phyloP scores from a whole-genome alignment of 2,113 vertebrate genomes.

The Delphinus delphis region DNA sequence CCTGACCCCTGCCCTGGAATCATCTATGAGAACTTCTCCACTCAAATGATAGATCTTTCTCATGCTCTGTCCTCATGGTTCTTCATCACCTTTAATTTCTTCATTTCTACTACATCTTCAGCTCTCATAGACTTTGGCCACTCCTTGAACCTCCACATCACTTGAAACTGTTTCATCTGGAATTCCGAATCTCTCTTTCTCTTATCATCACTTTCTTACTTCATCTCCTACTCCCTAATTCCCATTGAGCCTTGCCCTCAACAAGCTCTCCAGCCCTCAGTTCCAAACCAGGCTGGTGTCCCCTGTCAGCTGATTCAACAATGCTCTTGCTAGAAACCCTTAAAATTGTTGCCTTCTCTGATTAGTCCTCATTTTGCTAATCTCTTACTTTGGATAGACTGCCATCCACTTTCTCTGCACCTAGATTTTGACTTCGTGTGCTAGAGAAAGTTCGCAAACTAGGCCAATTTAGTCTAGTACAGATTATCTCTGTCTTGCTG shows the following conservation, averaged over 20 bases:
- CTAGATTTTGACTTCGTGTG: neutral
- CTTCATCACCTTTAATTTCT: neutral
- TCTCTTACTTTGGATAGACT: neutral
- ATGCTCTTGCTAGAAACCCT: neutral
- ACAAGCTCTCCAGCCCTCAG: neutral
- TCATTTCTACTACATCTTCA: neutral
- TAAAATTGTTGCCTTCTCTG: neutral
- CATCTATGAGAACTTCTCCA: neutral
- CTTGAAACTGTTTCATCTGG: neutral
- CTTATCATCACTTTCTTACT: neutral
- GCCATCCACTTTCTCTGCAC: neutral
- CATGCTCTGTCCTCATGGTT: neutral
- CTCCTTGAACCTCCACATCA: neutral
- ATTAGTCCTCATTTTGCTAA: neutral
- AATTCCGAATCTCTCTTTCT: neutral
- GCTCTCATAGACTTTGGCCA: neutral
- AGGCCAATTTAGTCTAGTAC: neutral
- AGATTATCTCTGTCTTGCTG: neutral
- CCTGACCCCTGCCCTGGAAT: neutral
- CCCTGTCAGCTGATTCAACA: neutral
- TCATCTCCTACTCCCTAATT: neutral
- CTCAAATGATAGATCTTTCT: neutral
- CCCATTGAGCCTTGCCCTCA: neutral
- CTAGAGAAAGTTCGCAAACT: neutral
- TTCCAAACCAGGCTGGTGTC: neutral